These are phyloP conservation scores for Emys orbicularis DNA, from an alignment of 2,797 vertebrate species.

Conservation along the genomic window DNA sequence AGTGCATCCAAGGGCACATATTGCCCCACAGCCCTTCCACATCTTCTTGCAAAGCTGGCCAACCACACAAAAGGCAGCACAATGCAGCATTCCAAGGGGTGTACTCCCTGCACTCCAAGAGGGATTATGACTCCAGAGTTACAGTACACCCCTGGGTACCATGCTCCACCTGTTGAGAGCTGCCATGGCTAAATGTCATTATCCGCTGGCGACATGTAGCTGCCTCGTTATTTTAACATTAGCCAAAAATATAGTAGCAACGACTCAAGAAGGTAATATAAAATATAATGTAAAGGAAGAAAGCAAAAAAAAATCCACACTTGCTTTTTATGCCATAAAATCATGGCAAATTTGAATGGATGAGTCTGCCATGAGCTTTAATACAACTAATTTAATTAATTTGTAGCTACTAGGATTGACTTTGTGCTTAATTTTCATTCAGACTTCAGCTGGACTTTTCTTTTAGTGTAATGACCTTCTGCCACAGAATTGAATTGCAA, in stretches of 20 bases:
- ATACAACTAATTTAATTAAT: background rate
- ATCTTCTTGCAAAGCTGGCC: background rate
- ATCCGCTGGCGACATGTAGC: background rate
- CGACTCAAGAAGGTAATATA: background rate
- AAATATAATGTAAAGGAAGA: rapidly evolving
- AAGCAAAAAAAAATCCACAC: background rate
- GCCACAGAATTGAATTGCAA: background rate
- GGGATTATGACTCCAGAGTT: background rate
- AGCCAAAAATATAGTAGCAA: background rate
- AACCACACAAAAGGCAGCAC: background rate
- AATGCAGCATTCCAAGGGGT: background rate
- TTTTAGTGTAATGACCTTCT: background rate
- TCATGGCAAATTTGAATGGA: background rate
- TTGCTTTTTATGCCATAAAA: background rate
- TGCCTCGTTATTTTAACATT: background rate
- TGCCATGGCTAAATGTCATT: background rate
- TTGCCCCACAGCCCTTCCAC: background rate
- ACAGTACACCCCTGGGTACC: background rate
- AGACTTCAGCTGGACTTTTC: background rate
- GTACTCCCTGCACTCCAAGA: background rate
- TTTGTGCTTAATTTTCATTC: background rate
- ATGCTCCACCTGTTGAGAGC: rapidly evolving
- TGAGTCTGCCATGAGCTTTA: background rate
- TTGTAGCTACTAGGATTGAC: background rate
- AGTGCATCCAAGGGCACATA: background rate